phyloP scores from a whole-genome alignment of 1,140 invertebrate species.

The Pemphigus obesinymphae region DNA sequence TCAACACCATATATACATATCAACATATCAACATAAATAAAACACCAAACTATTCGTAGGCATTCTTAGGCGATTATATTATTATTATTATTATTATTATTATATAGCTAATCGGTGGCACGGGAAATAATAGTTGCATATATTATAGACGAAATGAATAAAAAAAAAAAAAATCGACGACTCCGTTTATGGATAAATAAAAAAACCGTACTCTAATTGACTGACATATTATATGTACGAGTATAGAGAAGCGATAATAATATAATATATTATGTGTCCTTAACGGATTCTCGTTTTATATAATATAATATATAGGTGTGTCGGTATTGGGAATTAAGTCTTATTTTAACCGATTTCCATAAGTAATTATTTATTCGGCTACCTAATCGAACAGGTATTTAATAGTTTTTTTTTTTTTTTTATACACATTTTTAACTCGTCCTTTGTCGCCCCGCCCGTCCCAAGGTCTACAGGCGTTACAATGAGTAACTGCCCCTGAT shows the following conservation, averaged over 20 bases:
- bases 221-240: too few species aligned
- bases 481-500: constrained; percentile 21
- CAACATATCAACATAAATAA: too few species aligned
- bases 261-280: too few species aligned
- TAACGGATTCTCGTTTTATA: not conserved
- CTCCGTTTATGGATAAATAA: constrained; percentile 5
- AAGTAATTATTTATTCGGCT: constrained; percentile 28
- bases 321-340: not conserved
- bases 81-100: too few species aligned
- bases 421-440: not conserved
- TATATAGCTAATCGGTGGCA: too few species aligned
- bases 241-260: too few species aligned
- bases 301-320: not conserved
- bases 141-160: not conserved
- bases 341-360: constrained; percentile 2
- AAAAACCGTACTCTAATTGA: constrained; percentile 21
- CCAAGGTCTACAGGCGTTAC: not conserved
- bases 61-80: too few species aligned
- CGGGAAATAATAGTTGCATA: not conserved
- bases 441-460: not conserved
- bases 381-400: constrained; percentile 22
- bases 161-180: not conserved
- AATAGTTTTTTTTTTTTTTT: not conserved
- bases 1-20: too few species aligned
- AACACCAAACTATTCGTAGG: too few species aligned